A percentile compares a stretch with the other conserved stretches of the same genome.
phyloP scores from a whole-genome alignment of 2,797 vertebrate species.

The Lepilemur ruficaudatus region DNA sequence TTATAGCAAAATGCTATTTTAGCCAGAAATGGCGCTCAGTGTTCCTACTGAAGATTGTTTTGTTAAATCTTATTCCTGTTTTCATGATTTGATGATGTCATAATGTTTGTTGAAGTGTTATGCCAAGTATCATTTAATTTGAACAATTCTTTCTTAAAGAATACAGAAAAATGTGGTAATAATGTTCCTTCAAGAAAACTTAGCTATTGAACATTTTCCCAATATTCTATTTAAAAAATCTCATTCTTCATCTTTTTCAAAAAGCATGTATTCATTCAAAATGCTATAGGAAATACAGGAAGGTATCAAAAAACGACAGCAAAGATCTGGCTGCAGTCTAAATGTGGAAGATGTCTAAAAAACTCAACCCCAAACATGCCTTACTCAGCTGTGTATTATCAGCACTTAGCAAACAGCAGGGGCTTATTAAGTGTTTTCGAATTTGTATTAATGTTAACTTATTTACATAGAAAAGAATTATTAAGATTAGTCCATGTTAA shows the following conservation, averaged over 20 bases:
- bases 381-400: not conserved
- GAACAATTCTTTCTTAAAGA: not conserved
- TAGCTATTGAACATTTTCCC: not conserved
- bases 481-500: not conserved
- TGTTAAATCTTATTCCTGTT: not conserved
- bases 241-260: not conserved
- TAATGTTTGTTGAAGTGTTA: conserved; percentile 27
- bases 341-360: not conserved
- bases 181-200: conserved; percentile 3
- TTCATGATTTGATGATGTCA: not conserved
- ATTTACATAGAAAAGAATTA: not conserved
- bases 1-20: not conserved
- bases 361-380: not conserved
- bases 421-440: not conserved
- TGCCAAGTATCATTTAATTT: not conserved
- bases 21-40: not conserved
- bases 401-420: not conserved
- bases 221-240: not conserved
- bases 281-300: not conserved
- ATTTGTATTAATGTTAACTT: not conserved
- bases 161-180: not conserved
- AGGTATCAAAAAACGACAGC: not conserved
- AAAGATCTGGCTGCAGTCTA: not conserved
- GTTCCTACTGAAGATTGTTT: not conserved
- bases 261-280: not conserved